A percentile compares a stretch with the other conserved stretches of the same genome.
These are phyloP conservation scores for Metridium senile DNA, from an alignment of 92 coral and sea anemone species.

Conservation along the genomic window DNA sequence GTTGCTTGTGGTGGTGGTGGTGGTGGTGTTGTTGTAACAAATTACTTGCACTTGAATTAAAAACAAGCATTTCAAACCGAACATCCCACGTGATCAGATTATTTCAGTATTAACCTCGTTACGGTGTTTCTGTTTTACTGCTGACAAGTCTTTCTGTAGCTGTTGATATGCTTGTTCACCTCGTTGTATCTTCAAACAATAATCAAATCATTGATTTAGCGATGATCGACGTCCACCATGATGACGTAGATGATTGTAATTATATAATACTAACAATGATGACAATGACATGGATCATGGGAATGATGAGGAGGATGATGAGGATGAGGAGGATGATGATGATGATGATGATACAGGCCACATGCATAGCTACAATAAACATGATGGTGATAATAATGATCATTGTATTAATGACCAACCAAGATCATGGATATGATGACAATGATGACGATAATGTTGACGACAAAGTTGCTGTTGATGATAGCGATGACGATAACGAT, in stretches of 20 bases:
- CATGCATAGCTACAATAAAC: not conserved
- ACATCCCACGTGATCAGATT: not conserved
- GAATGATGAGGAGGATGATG: slow-evolving; percentile 5
- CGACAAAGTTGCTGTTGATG: slow-evolving; percentile 2
- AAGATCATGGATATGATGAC: too few species aligned
- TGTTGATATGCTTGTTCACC: slow-evolving; percentile 87
- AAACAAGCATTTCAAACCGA: too few species aligned
- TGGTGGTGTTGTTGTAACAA: too few species aligned
- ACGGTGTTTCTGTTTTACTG: slow-evolving; percentile 66
- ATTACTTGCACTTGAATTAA: too few species aligned
- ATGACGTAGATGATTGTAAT: not conserved
- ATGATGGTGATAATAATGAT: not conserved
- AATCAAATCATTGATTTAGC: not conserved
- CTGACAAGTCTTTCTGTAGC: slow-evolving; percentile 73
- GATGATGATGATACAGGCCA: not conserved
- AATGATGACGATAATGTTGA: slow-evolving; percentile 14
- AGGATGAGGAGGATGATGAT: slow-evolving; percentile 9
- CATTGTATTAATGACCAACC: too few species aligned
- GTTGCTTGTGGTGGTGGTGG: too few species aligned
- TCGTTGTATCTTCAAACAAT: slow-evolving; percentile 60
- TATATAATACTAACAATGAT: not conserved
- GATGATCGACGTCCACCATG: not conserved
- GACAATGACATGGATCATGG: slow-evolving; percentile 3
- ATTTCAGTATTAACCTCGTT: slow-evolving; percentile 65
- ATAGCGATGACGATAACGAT: not conserved